phyloP scores from a whole-genome alignment of 1,140 invertebrate species.

The Pseudomyrmex cubaensis region DNA sequence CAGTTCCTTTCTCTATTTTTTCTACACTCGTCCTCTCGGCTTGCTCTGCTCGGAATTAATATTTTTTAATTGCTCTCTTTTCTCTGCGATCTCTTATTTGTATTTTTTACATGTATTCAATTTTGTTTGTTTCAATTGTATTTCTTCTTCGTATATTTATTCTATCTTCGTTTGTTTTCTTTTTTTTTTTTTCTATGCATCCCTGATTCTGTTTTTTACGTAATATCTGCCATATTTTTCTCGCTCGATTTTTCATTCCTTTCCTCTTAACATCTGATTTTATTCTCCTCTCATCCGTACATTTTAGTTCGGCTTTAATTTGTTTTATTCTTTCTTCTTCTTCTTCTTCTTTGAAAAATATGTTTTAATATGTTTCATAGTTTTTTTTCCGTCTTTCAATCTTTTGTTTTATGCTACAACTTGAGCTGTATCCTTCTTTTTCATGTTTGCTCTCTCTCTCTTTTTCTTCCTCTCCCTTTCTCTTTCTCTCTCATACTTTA shows the following conservation, averaged over 20 bases:
- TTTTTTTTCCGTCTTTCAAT: slow-evolving; percentile 52
- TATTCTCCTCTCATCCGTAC: neutral
- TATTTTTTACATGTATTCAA: neutral
- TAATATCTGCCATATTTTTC: neutral
- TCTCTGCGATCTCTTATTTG: slow-evolving; percentile 19
- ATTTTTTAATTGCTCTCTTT: slow-evolving; percentile 38
- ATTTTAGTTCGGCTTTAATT: slow-evolving; percentile 17
- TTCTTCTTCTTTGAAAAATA: slow-evolving; percentile 12
- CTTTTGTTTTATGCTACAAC: slow-evolving; percentile 9
- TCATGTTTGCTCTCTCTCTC: neutral
- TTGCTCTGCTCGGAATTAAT: neutral
- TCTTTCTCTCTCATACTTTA: neutral
- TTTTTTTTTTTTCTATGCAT: slow-evolving; percentile 24
- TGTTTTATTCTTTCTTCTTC: neutral
- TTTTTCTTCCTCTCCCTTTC: neutral
- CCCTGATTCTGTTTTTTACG: neutral
- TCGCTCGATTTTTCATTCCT: slow-evolving; percentile 5
- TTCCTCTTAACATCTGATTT: neutral
- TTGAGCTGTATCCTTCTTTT: slow-evolving; percentile 9
- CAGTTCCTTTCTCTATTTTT: slow-evolving; percentile 27
- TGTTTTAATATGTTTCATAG: slow-evolving; percentile 21
- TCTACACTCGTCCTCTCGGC: slow-evolving; percentile 19
- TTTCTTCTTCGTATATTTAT: neutral
- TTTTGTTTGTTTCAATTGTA: neutral
- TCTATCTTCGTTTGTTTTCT: slow-evolving; percentile 16